phyloP scores from a whole-genome alignment of 2,113 vertebrate genomes.

The Myotis brandtii region DNA sequence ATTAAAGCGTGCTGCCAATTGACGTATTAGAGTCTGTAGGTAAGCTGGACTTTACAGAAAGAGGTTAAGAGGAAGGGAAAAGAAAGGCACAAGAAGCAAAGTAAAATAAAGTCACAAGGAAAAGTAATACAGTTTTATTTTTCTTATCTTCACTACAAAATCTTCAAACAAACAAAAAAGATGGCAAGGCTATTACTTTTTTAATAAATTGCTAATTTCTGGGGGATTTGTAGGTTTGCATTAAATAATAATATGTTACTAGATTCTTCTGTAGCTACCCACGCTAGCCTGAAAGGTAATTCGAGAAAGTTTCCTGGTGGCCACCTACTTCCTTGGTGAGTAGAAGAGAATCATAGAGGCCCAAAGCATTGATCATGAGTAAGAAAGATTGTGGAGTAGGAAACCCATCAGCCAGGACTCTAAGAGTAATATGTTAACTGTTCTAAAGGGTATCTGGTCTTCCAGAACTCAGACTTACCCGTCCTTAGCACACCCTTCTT shows the following conservation, averaged over 20 bases:
- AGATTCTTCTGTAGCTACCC: background rate
- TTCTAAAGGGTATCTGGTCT: background rate
- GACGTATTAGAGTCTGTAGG: background rate
- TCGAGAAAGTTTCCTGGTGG: background rate
- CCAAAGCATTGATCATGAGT: background rate
- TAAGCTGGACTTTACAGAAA: constrained; percentile 50
- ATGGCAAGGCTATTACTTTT: background rate
- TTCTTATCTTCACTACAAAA: background rate
- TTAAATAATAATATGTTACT: background rate
- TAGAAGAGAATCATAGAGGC: background rate
- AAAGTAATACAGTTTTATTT: background rate
- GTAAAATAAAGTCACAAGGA: constrained; percentile 7
- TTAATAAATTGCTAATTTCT: background rate
- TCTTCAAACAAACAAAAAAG: background rate
- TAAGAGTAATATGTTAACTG: background rate
- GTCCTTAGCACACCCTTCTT: background rate
- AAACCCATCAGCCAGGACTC: background rate
- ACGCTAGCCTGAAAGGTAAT: constrained; percentile 4
- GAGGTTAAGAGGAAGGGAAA: background rate
- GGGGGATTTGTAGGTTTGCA: background rate
- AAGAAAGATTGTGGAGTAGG: background rate
- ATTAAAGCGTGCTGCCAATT: constrained; percentile 68
- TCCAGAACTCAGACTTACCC: background rate
- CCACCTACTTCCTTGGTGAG: background rate
- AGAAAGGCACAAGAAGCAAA: background rate